Conservation (phyloP, 2,797 vertebrate species). For the Platalea minor region DNA sequence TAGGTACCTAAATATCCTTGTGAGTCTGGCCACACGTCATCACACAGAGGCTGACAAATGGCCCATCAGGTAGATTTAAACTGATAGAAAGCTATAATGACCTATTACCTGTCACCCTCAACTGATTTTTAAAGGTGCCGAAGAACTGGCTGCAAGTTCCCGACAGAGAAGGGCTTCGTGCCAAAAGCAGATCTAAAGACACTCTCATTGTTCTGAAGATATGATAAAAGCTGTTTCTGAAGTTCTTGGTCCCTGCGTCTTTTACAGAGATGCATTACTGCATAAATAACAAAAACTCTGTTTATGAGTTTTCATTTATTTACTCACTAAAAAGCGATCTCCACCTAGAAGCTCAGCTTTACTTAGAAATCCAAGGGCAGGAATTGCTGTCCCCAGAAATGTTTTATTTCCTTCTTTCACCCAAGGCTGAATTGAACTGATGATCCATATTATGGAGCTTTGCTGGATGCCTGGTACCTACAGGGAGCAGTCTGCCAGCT, state of each 20-base stretch:
- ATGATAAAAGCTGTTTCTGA: not conserved
- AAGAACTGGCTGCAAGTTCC: not conserved
- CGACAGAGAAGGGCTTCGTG: not conserved
- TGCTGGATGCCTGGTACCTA: conserved; percentile 4
- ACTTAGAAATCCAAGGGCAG: not conserved
- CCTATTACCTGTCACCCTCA: not conserved
- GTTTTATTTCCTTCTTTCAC: conserved; percentile 29
- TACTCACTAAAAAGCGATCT: not conserved
- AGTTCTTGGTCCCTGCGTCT: not conserved
- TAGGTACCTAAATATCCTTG: not conserved
- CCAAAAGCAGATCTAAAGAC: not conserved
- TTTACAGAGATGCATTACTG: not conserved
- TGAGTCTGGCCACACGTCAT: not conserved
- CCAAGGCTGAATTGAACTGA: conserved; percentile 15
- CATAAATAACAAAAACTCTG: not conserved
- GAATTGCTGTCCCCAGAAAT: not conserved
- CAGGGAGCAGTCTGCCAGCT: conserved; percentile 20
- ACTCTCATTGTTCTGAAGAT: not conserved
- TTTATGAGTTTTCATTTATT: not conserved
- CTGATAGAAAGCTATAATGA: conserved; percentile 6
- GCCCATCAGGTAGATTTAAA: conserved; percentile 15
- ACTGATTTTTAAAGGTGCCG: not conserved
- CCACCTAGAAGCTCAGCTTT: not conserved
- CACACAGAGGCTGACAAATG: conserved; percentile 16
- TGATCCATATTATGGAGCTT: conserved; percentile 25